Conservation (phyloP, 2,888 invertebrate genomes). For the Acronicta leporina region DNA sequence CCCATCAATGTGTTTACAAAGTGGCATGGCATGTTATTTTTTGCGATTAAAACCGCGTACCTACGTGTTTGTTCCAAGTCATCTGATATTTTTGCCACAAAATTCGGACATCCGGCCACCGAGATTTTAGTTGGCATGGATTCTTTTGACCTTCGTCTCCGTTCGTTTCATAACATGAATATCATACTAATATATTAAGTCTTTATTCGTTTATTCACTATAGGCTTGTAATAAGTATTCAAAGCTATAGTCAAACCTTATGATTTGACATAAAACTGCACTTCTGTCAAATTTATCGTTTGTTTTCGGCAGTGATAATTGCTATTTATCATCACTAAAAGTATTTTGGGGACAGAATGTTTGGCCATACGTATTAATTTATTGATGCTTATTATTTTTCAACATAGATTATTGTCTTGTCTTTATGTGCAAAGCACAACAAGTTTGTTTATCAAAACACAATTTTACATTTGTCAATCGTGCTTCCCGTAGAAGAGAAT, state of each 20-base stretch:
- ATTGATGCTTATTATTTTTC: not conserved
- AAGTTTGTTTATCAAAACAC: not conserved
- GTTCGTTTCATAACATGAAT: constrained; percentile 32
- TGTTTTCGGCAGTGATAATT: constrained; percentile 46
- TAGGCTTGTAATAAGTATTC: constrained; percentile 18
- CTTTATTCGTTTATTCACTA: constrained; percentile 22
- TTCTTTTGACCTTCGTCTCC: constrained; percentile 54
- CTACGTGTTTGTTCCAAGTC: constrained; percentile 29
- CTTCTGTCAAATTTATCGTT: constrained; percentile 33
- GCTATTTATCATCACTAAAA: constrained; percentile 21
- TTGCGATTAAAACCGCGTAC: constrained; percentile 5
- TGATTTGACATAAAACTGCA: constrained; percentile 34
- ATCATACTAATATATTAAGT: constrained; percentile 40
- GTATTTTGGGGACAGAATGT: constrained; percentile 31
- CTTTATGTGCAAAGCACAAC: not conserved
- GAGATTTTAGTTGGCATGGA: constrained; percentile 50
- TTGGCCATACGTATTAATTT: constrained; percentile 19
- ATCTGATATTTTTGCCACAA: constrained; percentile 38
- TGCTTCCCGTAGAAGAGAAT: too few relatives aligned
- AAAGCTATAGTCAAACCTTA: constrained; percentile 15
- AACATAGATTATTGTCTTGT: not conserved
- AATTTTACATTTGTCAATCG: too few relatives aligned
- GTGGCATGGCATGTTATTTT: constrained; percentile 3
- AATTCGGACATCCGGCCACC: constrained; percentile 54
- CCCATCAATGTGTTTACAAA: constrained; percentile 5